Base-by-base conservation (phyloP, 2,888 invertebrate genomes). In the Steinernema carpocapsae region DNA sequence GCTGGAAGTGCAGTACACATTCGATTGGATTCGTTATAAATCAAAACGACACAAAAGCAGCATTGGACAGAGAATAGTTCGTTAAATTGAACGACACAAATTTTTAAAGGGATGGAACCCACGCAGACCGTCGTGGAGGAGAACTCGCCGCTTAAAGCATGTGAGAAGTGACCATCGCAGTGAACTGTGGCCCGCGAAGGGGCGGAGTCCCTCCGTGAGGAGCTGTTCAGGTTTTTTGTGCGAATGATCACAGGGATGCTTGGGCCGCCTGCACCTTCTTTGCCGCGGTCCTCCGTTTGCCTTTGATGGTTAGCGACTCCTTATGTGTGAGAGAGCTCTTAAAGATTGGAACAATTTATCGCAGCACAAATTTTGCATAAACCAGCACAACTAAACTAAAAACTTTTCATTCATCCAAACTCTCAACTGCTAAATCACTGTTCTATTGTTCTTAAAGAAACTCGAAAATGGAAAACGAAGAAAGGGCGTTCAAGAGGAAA, bases 151-250 rank as follows among this genome's bases (percentile, higher is more conserved):
- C 24, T 29, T 32, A 37, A n/a, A 7, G 64, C 32, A 12, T 64
- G 19, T 64, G 64, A 26, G n/a, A 64, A 64, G 29, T 64, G 64
- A 64, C 37, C 29, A 10, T 37, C 10, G 37, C 37, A 37, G 37
- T 37, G 37, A n/a, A 64, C 64, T 64, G 64, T 64, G 64, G 64
- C 64, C 64, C 64, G 29, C 29, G 32, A 64, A 32, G 64, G 29
- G 64, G 64, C 64, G 64, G 64, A 32, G 64, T 29, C 17, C 24
- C 14, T 64, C 17, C 37, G 64, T 17, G 14, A 64, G 32, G 64
- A 6, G 32, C 64, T 6, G 64, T 64, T 64, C 64, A 64, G 17
- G 29, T 64, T 64, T 64, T 56, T 64, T 64, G 64, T 12, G 64
- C 32, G 64, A 37, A 22, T 6, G 64, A 10, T 32, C 29, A 32